These are phyloP conservation scores for Thaleichthys pacificus DNA, from an alignment of 2,797 vertebrate species.

Conservation along the genomic window DNA sequence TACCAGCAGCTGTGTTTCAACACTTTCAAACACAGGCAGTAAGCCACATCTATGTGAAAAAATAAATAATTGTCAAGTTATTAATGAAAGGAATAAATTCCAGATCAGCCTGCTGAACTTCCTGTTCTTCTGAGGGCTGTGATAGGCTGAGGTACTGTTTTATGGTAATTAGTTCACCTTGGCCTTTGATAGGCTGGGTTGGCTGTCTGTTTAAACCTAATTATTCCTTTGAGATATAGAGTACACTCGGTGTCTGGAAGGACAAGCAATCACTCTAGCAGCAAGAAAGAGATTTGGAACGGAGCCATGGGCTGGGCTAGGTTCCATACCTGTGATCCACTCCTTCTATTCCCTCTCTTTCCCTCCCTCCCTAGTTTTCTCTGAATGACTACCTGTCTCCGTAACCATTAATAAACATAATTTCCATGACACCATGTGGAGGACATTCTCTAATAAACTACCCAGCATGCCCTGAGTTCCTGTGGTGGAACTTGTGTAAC, in stretches of 20 bases:
- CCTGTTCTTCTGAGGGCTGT: too few species aligned
- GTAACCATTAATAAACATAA: constrained; percentile 60
- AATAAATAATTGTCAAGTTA: too few species aligned
- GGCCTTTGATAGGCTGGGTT: neutral
- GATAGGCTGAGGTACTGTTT: too few species aligned
- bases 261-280: neutral
- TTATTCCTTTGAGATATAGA: neutral
- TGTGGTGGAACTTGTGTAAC: constrained; percentile 42
- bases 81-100: too few species aligned
- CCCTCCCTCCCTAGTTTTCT: constrained; percentile 14
- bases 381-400: constrained; percentile 49
- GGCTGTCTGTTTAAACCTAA: neutral
- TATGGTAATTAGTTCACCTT: too few species aligned
- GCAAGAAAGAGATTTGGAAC: neutral
- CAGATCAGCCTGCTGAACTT: too few species aligned
- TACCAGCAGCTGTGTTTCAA: constrained; percentile 5
- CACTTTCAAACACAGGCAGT: neutral
- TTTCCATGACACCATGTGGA: constrained; percentile 43
- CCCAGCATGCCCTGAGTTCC: constrained; percentile 64
- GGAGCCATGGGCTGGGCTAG: neutral
- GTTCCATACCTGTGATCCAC: neutral
- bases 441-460: constrained; percentile 63
- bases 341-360: neutral
- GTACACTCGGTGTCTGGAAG: neutral
- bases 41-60: too few species aligned